Conservation (phyloP, 2,888 invertebrate species). For the Noctua comes region DNA sequence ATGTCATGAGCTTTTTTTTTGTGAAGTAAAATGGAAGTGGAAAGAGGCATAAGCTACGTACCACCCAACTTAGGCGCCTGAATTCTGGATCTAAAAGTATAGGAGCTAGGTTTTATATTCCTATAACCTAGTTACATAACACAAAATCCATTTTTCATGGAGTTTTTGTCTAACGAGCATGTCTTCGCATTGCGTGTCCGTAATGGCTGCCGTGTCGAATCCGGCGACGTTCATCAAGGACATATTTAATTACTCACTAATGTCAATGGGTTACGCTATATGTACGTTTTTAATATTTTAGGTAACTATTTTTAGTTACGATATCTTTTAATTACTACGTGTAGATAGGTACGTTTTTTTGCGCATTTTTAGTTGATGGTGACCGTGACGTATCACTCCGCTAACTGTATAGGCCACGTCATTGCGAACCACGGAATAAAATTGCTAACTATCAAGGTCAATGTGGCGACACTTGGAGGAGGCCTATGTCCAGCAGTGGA, state of each 20-base stretch:
- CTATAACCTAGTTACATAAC: background rate
- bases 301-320: constrained; percentile 24
- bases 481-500: too few species aligned
- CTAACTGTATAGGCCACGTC: background rate
- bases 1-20: too few species aligned
- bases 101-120: background rate
- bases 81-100: too few species aligned
- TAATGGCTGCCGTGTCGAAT: constrained; percentile 57
- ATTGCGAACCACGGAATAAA: too few species aligned
- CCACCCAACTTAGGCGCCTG: too few species aligned
- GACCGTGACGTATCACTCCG: background rate
- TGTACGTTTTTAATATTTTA: background rate
- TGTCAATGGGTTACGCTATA: constrained; percentile 49
- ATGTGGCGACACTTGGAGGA: too few species aligned
- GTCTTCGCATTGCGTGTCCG: constrained; percentile 47
- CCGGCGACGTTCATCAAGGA: constrained; percentile 56
- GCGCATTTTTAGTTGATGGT: background rate
- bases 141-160: constrained; percentile 1
- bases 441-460: too few species aligned
- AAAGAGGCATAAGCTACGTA: too few species aligned
- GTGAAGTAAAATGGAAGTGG: too few species aligned
- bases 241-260: constrained; percentile 50
- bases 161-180: constrained; percentile 15
- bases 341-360: background rate
- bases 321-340: constrained; percentile 12